Evolutionary conservation across 23 tunicate species (phyloP).

Genomic region (Styela plicata): DNA sequence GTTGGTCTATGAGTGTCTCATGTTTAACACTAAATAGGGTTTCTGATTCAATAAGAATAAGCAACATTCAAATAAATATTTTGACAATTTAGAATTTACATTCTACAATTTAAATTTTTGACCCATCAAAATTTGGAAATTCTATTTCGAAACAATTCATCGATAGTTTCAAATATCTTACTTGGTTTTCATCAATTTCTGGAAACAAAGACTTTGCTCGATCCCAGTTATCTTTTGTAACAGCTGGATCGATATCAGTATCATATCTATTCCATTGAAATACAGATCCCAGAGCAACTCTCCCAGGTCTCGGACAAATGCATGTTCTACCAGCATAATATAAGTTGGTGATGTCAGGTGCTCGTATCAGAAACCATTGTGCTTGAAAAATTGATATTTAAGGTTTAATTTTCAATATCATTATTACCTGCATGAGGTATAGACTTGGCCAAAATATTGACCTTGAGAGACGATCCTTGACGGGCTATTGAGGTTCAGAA

Average conservation of each 20-base stretch:
- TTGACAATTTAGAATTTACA: too few relatives aligned
- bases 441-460: too few relatives aligned
- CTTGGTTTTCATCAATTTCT: background rate
- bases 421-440: too few relatives aligned
- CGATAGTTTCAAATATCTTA: background rate
- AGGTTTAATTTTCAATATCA: too few relatives aligned
- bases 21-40: too few relatives aligned
- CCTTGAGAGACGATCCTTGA: too few relatives aligned
- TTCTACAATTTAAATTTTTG: too few relatives aligned
- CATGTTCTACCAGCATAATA: constrained; percentile 6
- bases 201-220: constrained; percentile 6
- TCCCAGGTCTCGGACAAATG: background rate
- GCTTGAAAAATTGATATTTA: background rate
- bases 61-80: too few relatives aligned
- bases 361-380: background rate
- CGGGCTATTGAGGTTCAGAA: too few relatives aligned
- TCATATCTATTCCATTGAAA: background rate
- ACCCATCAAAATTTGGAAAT: background rate
- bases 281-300: constrained; percentile 7
- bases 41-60: too few relatives aligned
- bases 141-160: background rate
- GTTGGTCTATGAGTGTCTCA: too few relatives aligned
- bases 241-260: background rate
- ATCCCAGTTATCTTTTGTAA: background rate
- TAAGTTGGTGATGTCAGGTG: background rate